phyloP scores from a whole-genome alignment of 2,113 vertebrate species.

The Ifrita kowaldi region DNA sequence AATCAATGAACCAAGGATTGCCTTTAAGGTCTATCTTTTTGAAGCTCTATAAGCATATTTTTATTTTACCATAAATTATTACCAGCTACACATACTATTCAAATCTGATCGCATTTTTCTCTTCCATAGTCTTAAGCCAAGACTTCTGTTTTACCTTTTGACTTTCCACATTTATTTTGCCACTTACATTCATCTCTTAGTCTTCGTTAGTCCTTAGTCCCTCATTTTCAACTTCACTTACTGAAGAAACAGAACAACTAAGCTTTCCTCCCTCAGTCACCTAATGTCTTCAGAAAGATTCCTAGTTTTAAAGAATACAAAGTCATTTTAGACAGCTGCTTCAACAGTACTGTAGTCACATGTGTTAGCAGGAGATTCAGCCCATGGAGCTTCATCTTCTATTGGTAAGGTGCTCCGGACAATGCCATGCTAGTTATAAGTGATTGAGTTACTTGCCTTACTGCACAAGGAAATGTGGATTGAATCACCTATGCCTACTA shows the following conservation, averaged over 20 bases:
- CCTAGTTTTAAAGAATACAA: neutral
- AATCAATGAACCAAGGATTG: neutral
- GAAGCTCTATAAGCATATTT: neutral
- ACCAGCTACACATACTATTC: neutral
- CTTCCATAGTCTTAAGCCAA: neutral
- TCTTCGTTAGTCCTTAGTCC: neutral
- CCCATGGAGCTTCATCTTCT: neutral
- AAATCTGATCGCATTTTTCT: neutral
- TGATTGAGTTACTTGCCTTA: neutral
- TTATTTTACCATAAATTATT: neutral
- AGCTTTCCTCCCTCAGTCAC: neutral
- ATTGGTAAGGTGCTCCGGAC: neutral
- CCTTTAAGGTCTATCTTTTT: neutral
- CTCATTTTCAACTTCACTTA: neutral
- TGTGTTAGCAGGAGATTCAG: neutral
- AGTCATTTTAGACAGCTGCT: neutral
- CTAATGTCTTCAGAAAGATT: neutral
- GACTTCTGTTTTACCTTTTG: neutral
- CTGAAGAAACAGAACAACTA: neutral
- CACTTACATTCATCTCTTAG: neutral
- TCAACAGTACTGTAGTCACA: neutral
- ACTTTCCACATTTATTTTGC: neutral
- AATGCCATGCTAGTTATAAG: neutral
- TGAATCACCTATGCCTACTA: neutral
- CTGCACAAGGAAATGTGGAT: neutral